Percentiles rank a stretch among this genome's conserved stretches.
Conservation (phyloP, 1,140 invertebrate genomes). For the Neotoxoptera formosana region DNA sequence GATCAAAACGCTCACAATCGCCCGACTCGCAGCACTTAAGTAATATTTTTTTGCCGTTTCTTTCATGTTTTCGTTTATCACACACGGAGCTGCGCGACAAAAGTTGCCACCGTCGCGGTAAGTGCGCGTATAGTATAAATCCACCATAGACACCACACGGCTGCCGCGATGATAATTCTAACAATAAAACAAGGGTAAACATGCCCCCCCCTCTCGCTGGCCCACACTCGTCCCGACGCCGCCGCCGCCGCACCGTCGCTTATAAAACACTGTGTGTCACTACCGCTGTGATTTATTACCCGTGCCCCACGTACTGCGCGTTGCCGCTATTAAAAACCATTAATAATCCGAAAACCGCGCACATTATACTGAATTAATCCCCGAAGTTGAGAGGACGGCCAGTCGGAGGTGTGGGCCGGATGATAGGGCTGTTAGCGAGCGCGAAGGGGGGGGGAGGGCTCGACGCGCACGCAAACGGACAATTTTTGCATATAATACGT, state of each 20-base stretch:
- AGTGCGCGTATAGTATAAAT: not conserved
- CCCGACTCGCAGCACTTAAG: not conserved
- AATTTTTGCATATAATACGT: conserved; percentile 39
- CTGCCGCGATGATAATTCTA: conserved; percentile 26
- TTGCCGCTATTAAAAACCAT: conserved; percentile 50
- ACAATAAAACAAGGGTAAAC: conserved; percentile 51
- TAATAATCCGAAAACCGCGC: conserved; percentile 54
- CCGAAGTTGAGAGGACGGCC: not conserved
- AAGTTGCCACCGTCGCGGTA: not conserved
- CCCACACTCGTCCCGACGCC: not conserved
- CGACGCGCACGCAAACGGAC: not conserved
- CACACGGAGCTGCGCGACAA: not conserved
- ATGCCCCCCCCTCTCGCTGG: not conserved
- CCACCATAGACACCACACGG: conserved; percentile 32
- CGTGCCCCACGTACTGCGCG: not conserved
- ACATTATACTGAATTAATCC: conserved; percentile 52
- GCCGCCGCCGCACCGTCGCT: not conserved
- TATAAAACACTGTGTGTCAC: conserved; percentile 47
- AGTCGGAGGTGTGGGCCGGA: not conserved
- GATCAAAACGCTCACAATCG: not conserved
- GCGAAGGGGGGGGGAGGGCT: not conserved
- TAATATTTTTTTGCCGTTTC: not conserved
- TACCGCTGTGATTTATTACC: conserved; percentile 50
- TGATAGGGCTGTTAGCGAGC: not conserved
- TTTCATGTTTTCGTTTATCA: not conserved